Evolutionary conservation across 2,113 vertebrate species (phyloP).

Genomic region (Arizona elegans): DNA sequence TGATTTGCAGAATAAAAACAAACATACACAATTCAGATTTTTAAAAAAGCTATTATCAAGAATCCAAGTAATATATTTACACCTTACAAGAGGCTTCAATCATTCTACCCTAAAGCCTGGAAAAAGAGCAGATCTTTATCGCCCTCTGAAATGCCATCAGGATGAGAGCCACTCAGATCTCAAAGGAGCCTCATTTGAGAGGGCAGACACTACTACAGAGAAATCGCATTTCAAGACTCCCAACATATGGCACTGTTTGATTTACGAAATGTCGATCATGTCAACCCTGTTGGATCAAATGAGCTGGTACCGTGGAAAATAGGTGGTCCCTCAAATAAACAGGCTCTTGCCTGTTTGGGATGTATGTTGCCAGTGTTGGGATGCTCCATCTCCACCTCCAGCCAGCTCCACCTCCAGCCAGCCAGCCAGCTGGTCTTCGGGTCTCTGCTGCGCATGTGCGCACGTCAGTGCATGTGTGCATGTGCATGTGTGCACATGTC

Average conservation of each 20-base stretch:
- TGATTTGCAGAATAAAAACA: neutral
- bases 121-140: neutral
- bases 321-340: neutral
- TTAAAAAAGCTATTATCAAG: neutral
- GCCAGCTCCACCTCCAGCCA: too few relatives aligned
- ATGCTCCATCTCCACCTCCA: too few relatives aligned
- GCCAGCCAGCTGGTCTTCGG: too few relatives aligned
- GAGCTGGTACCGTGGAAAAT: neutral
- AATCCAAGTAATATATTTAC: neutral
- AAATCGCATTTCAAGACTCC: neutral
- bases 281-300: neutral
- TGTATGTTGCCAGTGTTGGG: too few relatives aligned
- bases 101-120: neutral
- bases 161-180: neutral
- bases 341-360: neutral
- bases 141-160: neutral
- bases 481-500: too few relatives aligned
- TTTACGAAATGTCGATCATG: neutral
- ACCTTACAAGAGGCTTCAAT: neutral
- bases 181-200: neutral
- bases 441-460: too few relatives aligned
- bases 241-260: neutral
- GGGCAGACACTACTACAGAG: neutral
- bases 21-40: neutral
- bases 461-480: too few relatives aligned